A percentile compares a stretch with the other conserved stretches of the same genome.
Conservation (phyloP, 1,140 invertebrate genomes). For the Drosophila nikananu region DNA sequence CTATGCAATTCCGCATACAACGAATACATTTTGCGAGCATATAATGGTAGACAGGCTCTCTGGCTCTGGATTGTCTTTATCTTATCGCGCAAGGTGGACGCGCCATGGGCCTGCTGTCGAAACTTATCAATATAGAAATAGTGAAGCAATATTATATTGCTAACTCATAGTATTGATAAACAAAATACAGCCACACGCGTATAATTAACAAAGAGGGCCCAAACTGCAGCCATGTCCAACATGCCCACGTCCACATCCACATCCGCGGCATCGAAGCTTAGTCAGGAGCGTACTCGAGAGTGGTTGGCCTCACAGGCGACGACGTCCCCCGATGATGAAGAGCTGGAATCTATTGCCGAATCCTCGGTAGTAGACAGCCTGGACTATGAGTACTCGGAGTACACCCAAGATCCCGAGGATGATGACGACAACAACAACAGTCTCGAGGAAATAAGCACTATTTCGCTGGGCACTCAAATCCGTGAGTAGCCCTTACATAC, state of each 20-base stretch:
- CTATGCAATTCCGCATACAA: background rate
- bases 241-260: constrained; percentile 39
- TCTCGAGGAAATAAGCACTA: constrained; percentile 64
- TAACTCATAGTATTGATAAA: constrained; percentile 44
- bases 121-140: constrained; percentile 49
- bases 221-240: constrained; percentile 47
- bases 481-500: constrained; percentile 31
- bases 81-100: constrained; percentile 47
- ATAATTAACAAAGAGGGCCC: constrained; percentile 13
- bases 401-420: constrained; percentile 28
- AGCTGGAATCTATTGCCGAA: constrained; percentile 70
- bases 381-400: constrained; percentile 71
- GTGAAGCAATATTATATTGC: constrained; percentile 26
- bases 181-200: constrained; percentile 24
- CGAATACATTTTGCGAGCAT: background rate
- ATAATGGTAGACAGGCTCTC: constrained; percentile 28
- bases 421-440: constrained; percentile 46
- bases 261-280: constrained; percentile 30
- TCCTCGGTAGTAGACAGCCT: constrained; percentile 76
- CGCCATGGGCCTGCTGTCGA: constrained; percentile 19
- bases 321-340: constrained; percentile 39
- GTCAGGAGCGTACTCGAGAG: constrained; percentile 58
- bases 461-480: constrained; percentile 57
- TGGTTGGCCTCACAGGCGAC: constrained; percentile 53
- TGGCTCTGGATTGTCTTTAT: constrained; percentile 23